phyloP scores from a whole-genome alignment of 2,888 invertebrate genomes.

The Adela reaumurella region DNA sequence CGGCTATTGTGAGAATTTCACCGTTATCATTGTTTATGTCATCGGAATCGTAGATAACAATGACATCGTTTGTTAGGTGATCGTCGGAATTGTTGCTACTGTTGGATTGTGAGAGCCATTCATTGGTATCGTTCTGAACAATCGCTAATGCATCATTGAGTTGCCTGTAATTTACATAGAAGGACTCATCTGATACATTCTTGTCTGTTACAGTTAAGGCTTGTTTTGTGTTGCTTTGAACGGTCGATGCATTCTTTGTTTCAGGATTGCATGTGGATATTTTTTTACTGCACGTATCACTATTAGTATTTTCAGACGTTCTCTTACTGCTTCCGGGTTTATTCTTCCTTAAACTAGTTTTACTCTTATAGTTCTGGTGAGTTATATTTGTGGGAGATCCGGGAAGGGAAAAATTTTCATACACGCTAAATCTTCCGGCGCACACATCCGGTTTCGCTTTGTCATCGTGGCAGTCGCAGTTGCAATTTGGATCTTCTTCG shows the following conservation, averaged over 20 bases:
- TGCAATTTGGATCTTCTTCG: constrained; percentile 16
- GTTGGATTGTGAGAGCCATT: constrained; percentile 26
- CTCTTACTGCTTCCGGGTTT: constrained; percentile 8
- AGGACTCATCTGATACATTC: neutral
- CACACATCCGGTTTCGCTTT: neutral
- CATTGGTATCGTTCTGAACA: constrained; percentile 39
- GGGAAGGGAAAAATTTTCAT: constrained; percentile 42
- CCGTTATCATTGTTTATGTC: neutral
- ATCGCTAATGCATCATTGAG: constrained; percentile 26
- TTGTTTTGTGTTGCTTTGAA: too few relatives aligned
- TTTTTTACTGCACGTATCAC: neutral
- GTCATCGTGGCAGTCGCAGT: constrained; percentile 9
- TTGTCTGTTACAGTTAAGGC: neutral
- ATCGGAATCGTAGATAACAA: neutral
- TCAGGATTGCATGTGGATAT: neutral
- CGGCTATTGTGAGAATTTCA: neutral
- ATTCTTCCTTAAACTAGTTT: constrained; percentile 27
- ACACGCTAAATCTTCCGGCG: constrained; percentile 25
- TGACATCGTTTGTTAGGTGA: constrained; percentile 1
- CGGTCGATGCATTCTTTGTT: neutral
- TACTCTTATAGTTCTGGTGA: constrained; percentile 38
- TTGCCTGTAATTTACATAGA: neutral
- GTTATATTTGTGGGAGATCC: constrained; percentile 38
- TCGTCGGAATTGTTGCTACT: constrained; percentile 15
- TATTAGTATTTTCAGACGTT: too few relatives aligned